Conservation (phyloP, 2,888 invertebrate species). For the Theodoxus fluviatilis region DNA sequence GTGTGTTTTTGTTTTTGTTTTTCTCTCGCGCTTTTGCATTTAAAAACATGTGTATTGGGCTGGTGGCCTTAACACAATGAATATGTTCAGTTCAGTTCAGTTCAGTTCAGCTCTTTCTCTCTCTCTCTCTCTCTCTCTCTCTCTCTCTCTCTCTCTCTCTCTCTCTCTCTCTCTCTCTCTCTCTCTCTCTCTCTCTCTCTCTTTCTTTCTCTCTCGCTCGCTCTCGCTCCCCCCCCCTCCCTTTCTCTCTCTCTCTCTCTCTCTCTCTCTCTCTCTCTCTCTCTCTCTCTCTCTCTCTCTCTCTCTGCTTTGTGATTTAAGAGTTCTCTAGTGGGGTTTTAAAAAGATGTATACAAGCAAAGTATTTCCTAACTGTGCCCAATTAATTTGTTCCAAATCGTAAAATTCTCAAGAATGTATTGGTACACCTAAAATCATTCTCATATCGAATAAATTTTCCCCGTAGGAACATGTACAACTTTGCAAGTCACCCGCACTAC, state of each 20-base stretch:
- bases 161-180: conserved; percentile 16
- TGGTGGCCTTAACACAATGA: background rate
- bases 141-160: conserved; percentile 16
- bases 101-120: background rate
- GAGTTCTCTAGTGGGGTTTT: too few relatives aligned
- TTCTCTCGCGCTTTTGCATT: background rate
- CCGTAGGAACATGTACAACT: too few relatives aligned
- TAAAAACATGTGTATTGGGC: conserved; percentile 20
- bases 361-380: too few relatives aligned
- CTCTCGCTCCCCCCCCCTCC: background rate
- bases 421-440: too few relatives aligned
- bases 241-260: conserved; percentile 17
- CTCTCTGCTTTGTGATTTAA: too few relatives aligned
- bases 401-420: too few relatives aligned
- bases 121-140: background rate
- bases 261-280: background rate
- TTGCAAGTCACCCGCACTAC: too few relatives aligned
- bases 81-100: background rate
- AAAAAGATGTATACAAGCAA: too few relatives aligned
- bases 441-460: too few relatives aligned
- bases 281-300: too few relatives aligned
- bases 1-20: conserved; percentile 1
- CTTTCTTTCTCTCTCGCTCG: conserved; percentile 9
- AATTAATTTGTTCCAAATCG: too few relatives aligned
- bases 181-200: conserved; percentile 20